phyloP scores from a whole-genome alignment of 2,888 invertebrate genomes.

The Chrysolina americana region DNA sequence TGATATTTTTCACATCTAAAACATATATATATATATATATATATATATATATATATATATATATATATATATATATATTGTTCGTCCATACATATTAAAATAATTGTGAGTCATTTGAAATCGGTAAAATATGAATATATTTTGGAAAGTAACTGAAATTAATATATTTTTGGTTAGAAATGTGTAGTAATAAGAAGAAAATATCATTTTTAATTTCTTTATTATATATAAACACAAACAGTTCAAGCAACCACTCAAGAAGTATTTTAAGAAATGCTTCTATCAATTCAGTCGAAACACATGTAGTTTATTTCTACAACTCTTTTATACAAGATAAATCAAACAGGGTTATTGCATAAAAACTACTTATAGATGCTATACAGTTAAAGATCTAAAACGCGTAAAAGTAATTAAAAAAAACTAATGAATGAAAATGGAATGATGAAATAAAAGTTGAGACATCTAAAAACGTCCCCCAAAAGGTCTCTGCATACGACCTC shows the following conservation, averaged over 20 bases:
- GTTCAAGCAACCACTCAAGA: slow-evolving; percentile 5
- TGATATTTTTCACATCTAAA: too few relatives aligned
- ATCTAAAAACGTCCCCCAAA: slow-evolving; percentile 55
- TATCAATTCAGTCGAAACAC: slow-evolving; percentile 17
- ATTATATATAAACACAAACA: slow-evolving; percentile 11
- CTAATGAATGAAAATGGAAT: slow-evolving; percentile 24
- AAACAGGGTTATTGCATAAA: neutral
- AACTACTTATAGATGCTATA: neutral
- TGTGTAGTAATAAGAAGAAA: neutral
- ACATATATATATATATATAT: too few relatives aligned
- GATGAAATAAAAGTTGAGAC: neutral
- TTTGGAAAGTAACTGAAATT: too few relatives aligned
- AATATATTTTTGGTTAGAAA: neutral
- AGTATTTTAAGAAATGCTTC: neutral
- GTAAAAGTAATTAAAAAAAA: slow-evolving; percentile 9
- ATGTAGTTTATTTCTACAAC: neutral
- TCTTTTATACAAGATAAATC: neutral
- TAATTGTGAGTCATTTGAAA: too few relatives aligned
- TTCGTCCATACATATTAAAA: too few relatives aligned
- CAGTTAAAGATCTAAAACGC: neutral
- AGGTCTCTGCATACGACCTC: slow-evolving; percentile 62
- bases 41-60: too few relatives aligned
- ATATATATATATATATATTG: too few relatives aligned
- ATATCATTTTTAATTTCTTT: neutral
- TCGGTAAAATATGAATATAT: too few relatives aligned